These are phyloP conservation scores for Ecliptopera silaceata DNA, from an alignment of 2,888 invertebrate genomes.

Conservation along the genomic window DNA sequence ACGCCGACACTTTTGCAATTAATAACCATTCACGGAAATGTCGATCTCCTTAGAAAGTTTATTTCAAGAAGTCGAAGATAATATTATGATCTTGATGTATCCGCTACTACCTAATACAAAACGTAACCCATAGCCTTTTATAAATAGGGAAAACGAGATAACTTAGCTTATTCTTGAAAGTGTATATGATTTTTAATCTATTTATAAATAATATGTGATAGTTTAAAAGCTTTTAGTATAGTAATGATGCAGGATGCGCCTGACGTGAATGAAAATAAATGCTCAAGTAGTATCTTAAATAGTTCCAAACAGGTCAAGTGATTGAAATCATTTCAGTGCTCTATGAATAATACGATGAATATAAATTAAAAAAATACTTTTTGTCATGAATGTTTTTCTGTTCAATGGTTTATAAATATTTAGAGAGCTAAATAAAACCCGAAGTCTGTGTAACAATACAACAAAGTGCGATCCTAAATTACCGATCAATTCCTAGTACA, in stretches of 20 bases:
- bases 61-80: slow-evolving; percentile 25
- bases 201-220: neutral
- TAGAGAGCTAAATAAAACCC: neutral
- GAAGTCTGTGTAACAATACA: slow-evolving; percentile 20
- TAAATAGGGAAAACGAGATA: too few relatives aligned
- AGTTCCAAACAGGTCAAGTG: slow-evolving; percentile 50
- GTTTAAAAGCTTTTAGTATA: slow-evolving; percentile 6
- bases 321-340: slow-evolving; percentile 28
- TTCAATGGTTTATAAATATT: neutral
- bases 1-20: slow-evolving; percentile 10
- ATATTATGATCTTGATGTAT: neutral
- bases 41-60: slow-evolving; percentile 44
- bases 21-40: slow-evolving; percentile 16
- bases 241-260: slow-evolving; percentile 1
- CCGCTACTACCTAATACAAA: neutral
- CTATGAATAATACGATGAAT: slow-evolving; percentile 3
- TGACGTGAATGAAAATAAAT: slow-evolving; percentile 7
- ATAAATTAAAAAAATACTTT: too few relatives aligned
- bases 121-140: neutral
- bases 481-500: neutral
- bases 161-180: too few relatives aligned
- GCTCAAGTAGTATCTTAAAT: slow-evolving; percentile 1
- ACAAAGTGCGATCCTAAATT: slow-evolving; percentile 1
- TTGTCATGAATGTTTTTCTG: slow-evolving; percentile 40
- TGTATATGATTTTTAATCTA: too few relatives aligned